Evolutionary conservation across 2,888 invertebrate species (phyloP), one percentile per base, ranked within the genome.

Genomic region (Chloroclysta siterata): DNA sequence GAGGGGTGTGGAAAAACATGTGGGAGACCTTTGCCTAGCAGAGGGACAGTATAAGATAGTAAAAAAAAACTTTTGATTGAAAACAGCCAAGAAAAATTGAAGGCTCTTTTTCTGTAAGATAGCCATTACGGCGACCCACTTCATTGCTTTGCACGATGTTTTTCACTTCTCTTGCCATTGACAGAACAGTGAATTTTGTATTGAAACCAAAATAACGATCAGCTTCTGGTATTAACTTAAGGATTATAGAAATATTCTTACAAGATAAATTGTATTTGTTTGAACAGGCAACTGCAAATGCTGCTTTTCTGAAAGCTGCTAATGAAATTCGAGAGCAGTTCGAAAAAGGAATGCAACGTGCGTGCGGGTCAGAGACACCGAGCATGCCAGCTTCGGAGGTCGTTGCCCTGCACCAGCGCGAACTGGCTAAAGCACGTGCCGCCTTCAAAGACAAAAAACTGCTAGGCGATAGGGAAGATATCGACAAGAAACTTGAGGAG

Each of bases 271-370:
- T 7, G 7, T 14, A 15, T 59, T 14, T 41, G 2, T 22, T 15
- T 44, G 0, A 53, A 47, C 57, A 71, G 69, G 62, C 62, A 29
- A 69, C 67, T 17, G 2, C 60, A 22, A 47, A 63, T 13, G 61
- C 66, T 17, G 66, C 62, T 41, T 51, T 71, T 28, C 42, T 67
- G 14, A 6, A 60, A n/a, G 67, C 63, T 11, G 17, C 58, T 14
- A 63, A 63, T 7, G 53, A 63, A 10, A 54, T 63, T 39, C 59
- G 60, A 13, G 67, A 63, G 17, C 50, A 60, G 17, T 71, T 65
- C 39, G 69, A 71, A 42, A 51, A 55, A n/a, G 63, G 58, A 4
- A 65, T 71, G 69, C 39, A 60, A 6, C 51, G 54, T 8, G 52
- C 53, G 6, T 69, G 66, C 41, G 66, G 68, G 2, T 41, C 48